Base-by-base conservation (phyloP, 2,888 invertebrate species). In the Himalopsyche anomala region DNA sequence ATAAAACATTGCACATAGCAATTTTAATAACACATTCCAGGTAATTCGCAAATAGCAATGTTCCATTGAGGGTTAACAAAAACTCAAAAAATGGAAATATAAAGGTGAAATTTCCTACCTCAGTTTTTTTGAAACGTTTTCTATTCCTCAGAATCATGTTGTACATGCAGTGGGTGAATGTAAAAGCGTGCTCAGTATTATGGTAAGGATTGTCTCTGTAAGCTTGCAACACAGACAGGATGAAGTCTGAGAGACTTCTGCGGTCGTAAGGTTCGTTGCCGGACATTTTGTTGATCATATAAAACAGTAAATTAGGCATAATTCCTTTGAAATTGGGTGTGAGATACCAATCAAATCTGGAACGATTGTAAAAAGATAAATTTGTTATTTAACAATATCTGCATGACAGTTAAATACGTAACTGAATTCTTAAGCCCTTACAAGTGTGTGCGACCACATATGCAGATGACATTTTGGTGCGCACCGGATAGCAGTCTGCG, bases 131-230 rank as follows among this genome's bases (percentile, higher is more conserved):
- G 89, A 94, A 94, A 86, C 91, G 90, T 2, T 92, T 92, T 8
- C 89, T 85, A 89, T 95, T 94, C 85, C 91, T 92, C 38, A 89
- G 89, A 36, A 95, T 90, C 54, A 95, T 93, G 87, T 94, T 90
- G 88, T 91, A 95, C 93, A 95, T 93, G 80, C 94, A 94, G 89
- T 95, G 95, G 0, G 93, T 92, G 83, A 95, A 95, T 84, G 93
- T 93, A 90, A 95, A 95, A 0, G 94, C 95, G 89, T 95, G 95
- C 83, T 94, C 94, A 2, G 94, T 94, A 90, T 95, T 95, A 89
- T 95, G 95, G 89, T 95, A 95, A 0, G 94, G 93, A 89, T 94
- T 94, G 62, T 91, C 89, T 4, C 94, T 91, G 89, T 95, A 95
- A 87, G 91, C 90, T 87, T 92, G 91, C 87, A 90, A 89, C 1